A percentile compares a stretch with the other conserved stretches of the same genome.
Evolutionary conservation across 2,113 vertebrate species (phyloP).

Genomic region (Stercorarius parasiticus): DNA sequence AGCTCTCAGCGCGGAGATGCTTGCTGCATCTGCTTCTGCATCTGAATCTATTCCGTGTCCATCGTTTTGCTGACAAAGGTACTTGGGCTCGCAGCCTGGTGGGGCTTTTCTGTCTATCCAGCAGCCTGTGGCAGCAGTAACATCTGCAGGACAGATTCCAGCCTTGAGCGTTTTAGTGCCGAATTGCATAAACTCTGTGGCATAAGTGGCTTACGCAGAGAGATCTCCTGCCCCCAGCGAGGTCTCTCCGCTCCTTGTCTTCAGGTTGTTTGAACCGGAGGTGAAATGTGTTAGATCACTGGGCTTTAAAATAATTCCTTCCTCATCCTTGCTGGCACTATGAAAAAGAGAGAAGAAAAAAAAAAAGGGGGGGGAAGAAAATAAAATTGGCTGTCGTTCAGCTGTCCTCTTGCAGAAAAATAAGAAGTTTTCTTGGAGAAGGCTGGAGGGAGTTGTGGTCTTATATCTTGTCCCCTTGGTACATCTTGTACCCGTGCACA

Average conservation of each 20-base stretch:
- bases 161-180: background rate
- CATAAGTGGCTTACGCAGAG: background rate
- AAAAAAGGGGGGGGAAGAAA: background rate
- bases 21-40: background rate
- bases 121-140: background rate
- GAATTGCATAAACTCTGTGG: background rate
- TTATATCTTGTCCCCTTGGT: background rate
- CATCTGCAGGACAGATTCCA: conserved; percentile 23
- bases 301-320: background rate
- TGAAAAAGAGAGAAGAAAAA: background rate
- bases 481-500: background rate
- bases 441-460: background rate
- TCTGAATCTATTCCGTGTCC: background rate
- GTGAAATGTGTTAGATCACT: background rate
- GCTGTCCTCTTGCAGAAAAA: background rate
- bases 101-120: background rate
- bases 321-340: background rate
- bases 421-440: background rate
- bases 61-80: background rate
- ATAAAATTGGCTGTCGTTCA: background rate
- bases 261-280: background rate
- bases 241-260: background rate
- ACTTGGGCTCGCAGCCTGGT: background rate
- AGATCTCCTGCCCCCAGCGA: background rate
- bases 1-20: background rate